These are phyloP conservation scores for Hesperia comma DNA, from an alignment of 2,888 invertebrate genomes.

Conservation along the genomic window DNA sequence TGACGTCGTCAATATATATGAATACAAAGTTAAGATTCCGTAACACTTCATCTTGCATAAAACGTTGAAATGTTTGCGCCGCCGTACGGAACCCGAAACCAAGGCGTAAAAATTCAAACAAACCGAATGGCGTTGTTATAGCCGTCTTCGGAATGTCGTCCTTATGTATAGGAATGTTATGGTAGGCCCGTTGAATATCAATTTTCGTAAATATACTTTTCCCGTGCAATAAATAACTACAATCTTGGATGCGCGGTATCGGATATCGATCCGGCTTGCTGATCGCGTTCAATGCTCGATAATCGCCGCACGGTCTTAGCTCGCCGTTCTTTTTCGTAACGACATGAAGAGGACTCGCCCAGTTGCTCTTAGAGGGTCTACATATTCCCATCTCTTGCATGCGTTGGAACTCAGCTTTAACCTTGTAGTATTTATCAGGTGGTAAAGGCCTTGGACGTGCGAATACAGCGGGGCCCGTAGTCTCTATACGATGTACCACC, in stretches of 20 bases:
- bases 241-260: slow-evolving; percentile 37
- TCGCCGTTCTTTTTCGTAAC: slow-evolving; percentile 40
- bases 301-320: slow-evolving; percentile 58
- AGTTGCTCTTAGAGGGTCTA: too few species aligned
- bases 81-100: slow-evolving; percentile 52
- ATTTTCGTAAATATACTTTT: slow-evolving; percentile 38
- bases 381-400: slow-evolving; percentile 59
- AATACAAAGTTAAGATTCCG: too few species aligned
- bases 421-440: slow-evolving; percentile 23
- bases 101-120: slow-evolving; percentile 48
- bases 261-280: slow-evolving; percentile 50
- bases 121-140: slow-evolving; percentile 39
- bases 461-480: too few species aligned
- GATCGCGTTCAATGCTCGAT: slow-evolving; percentile 53
- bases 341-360: slow-evolving; percentile 53
- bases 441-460: slow-evolving; percentile 21
- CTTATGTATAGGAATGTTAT: slow-evolving; percentile 33
- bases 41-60: too few species aligned
- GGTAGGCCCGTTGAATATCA: slow-evolving; percentile 40
- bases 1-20: too few species aligned
- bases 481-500: too few species aligned
- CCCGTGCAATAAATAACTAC: slow-evolving; percentile 29
- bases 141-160: slow-evolving; percentile 41
- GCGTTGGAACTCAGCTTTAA: slow-evolving; percentile 27
- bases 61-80: slow-evolving; percentile 52